Evolutionary conservation across 2,797 vertebrate genomes (phyloP).

Genomic region (Pangasius krempfi): DNA sequence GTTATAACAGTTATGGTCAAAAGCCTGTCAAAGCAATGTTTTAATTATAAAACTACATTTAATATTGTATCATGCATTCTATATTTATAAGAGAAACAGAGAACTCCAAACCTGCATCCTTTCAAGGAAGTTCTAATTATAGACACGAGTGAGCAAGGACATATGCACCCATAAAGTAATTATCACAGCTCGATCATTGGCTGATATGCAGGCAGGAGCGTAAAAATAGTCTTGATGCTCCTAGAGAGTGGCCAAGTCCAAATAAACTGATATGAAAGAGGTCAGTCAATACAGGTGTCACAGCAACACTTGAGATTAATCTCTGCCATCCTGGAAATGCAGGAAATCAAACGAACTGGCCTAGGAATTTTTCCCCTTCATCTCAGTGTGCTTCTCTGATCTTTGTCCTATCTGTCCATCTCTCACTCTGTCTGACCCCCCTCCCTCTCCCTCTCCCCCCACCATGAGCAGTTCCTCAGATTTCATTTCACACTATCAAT

Average conservation of each 20-base stretch:
- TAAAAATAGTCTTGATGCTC: constrained; percentile 27
- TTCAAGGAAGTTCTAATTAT: constrained; percentile 6
- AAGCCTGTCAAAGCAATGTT: no score
- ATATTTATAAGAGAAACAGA: neutral
- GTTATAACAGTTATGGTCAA: neutral
- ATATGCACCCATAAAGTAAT: constrained; percentile 16
- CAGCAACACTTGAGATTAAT: constrained; percentile 25
- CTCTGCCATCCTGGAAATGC: neutral
- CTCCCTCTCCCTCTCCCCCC: neutral
- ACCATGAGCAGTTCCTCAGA: constrained; percentile 5
- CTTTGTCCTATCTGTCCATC: constrained; percentile 4
- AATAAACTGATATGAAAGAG: constrained; percentile 15
- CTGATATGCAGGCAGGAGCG: neutral
- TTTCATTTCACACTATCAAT: constrained; percentile 42
- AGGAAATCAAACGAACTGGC: neutral
- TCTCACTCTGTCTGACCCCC: neutral
- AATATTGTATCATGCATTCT: neutral
- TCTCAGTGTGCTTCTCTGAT: constrained; percentile 6
- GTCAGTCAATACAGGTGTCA: constrained; percentile 39
- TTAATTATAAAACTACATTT: neutral
- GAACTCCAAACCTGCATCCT: no score
- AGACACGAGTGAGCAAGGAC: neutral
- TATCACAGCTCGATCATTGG: neutral
- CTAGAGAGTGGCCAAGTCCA: neutral
- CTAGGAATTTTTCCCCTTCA: neutral